These are phyloP conservation scores for Ataeniobius toweri DNA, from an alignment of 2,797 vertebrate species.

Conservation along the genomic window DNA sequence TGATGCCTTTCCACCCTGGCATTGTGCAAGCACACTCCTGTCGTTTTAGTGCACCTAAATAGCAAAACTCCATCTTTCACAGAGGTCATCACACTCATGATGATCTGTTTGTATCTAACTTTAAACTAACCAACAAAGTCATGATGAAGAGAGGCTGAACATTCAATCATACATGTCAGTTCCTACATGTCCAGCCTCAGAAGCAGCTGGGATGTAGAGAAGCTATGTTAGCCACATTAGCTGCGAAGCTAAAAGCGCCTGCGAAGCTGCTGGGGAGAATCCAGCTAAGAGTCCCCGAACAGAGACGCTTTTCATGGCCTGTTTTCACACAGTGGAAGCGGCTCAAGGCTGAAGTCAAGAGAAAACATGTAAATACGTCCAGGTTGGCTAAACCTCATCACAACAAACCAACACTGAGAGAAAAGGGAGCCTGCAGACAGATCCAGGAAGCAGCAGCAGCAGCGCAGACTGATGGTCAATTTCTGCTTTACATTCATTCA, in stretches of 20 bases:
- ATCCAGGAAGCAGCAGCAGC: background rate
- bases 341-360: background rate
- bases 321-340: background rate
- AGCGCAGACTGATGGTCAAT: too few relatives aligned
- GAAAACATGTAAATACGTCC: background rate
- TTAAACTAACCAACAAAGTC: too few relatives aligned
- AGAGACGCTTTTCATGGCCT: too few relatives aligned
- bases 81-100: too few relatives aligned
- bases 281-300: background rate
- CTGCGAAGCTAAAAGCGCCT: background rate
- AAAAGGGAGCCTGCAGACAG: background rate
- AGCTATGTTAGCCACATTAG: background rate
- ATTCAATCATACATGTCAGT: background rate
- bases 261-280: background rate
- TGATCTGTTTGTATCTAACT: too few relatives aligned
- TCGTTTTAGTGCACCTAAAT: too few relatives aligned
- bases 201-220: background rate
- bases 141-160: too few relatives aligned
- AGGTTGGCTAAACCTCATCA: background rate
- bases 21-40: background rate
- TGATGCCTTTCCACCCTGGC: background rate
- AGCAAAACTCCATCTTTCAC: too few relatives aligned
- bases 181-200: background rate
- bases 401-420: background rate
- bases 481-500: background rate